Evolutionary conservation across 2,888 invertebrate genomes (phyloP), one percentile per base, ranked within the genome.

Genomic region (Carpatolechia fugitivella): DNA sequence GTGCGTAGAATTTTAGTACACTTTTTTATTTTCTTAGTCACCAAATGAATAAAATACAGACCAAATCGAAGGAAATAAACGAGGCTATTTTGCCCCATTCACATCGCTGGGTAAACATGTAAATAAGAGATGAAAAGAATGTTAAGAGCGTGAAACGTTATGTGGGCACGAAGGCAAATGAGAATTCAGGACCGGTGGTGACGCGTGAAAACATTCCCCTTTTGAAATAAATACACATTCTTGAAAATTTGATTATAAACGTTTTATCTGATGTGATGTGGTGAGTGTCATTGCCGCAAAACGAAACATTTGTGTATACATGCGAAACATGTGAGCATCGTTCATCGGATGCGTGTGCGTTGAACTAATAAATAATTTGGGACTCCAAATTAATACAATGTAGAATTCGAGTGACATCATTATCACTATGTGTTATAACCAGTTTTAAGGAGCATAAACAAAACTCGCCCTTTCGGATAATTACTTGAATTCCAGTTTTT

Each of bases 21-120:
- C 33, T 11, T n/a, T 5, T 33, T 33, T 24, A 24, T 24, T 24
- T 6, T 33, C 10, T 33, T 5, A 33, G 10, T 38, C 13, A 16
- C 1, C 7, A 38, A 38, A n/a, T 14, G 16, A 7, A 3, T 3
- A 38, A 38, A 38, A 38, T 14, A 3, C 16, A 13, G 13, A 5
- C 11, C 46, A 24, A 46, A 53, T 53, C 24, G 49, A 56, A 57
- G 38, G 20, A 46, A 46, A 54, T 53, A 54, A 55, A 61, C 38
- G 8, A 1, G 48, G 38, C 30, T 6, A 38, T 52, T 52, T 56
- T 55, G 54, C 44, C 51, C 55, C 38, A 50, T 55, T 55, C 52
- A 55, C 54, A 52, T 56, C 31, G 10, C 18, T 41, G 52, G 47
- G 52, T 56, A 56, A 57, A 61, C 55, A 56, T 56, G 57, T 60